These are phyloP conservation scores for Lagodon rhomboides DNA, from an alignment of 2,797 vertebrate genomes.

Conservation along the genomic window DNA sequence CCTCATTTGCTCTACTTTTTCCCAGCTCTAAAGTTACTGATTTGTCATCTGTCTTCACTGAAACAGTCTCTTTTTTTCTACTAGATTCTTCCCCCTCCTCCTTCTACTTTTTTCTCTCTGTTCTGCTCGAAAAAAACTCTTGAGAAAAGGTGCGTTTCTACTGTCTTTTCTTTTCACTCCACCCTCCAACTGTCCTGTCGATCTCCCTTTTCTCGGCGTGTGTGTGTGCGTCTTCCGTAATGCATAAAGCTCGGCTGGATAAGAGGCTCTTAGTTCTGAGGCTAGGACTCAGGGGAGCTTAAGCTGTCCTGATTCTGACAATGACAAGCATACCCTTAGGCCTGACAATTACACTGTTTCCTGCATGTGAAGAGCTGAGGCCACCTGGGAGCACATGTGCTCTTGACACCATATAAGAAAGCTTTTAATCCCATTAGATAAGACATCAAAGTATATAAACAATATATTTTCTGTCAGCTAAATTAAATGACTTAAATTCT, in stretches of 20 bases:
- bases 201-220: conserved; percentile 27
- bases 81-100: conserved; percentile 68
- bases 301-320: conserved; percentile 77
- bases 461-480: conserved; percentile 27
- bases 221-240: conserved; percentile 35
- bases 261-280: conserved; percentile 74
- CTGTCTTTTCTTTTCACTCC: conserved; percentile 51
- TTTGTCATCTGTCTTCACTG: conserved; percentile 69
- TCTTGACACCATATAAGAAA: conserved; percentile 62
- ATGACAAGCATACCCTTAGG: conserved; percentile 74
- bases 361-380: conserved; percentile 64
- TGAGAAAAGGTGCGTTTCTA: conserved; percentile 79
- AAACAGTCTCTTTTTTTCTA: conserved; percentile 68
- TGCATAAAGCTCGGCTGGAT: conserved; percentile 58
- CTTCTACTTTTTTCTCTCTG: conserved; percentile 70
- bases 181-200: conserved; percentile 71
- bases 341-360: conserved; percentile 75
- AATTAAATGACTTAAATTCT: conserved; percentile 28
- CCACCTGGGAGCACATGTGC: conserved; percentile 74
- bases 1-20: conserved; percentile 62
- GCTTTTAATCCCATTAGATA: conserved; percentile 67
- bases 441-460: conserved; percentile 60
- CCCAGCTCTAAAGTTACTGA: conserved; percentile 44
- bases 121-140: conserved; percentile 77
- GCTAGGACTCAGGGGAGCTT: conserved; percentile 70